Base-by-base conservation (phyloP, 2,113 vertebrate genomes). In the Neomonachus schauinslandi region DNA sequence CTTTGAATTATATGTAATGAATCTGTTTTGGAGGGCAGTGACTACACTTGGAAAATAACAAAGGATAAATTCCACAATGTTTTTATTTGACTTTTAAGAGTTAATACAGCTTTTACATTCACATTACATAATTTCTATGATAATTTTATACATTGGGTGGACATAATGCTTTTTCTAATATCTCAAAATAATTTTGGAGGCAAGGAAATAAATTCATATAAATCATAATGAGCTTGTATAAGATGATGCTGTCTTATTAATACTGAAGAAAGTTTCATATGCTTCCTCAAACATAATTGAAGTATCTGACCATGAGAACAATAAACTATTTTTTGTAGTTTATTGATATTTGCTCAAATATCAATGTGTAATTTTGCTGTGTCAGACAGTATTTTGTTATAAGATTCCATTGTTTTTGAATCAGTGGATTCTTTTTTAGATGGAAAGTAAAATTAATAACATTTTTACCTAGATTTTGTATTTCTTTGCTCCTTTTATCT, bases 261-360 rank as follows among this genome's bases (percentile, higher is more conserved):
- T 71, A 61, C 21, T 80, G 51, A 83, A 71, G 5, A 65, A 15
- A 2, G 65, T 91, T 89, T 79, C 4, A 79, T 67, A 63, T 80
- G 28, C 7, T 91, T 14, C 10, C 4, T 76, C 7, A 39, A 79
- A 95, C 7, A 18, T 79, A 89, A 77, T 51, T 86, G 67, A 95
- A 96, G 18, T 71, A 74, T 63, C 31, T 61, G 57, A 63, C 16
- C 14, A 89, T 86, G 85, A 76, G 12, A 93, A 71, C 16, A 91
- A 55, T 59, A 88, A 91, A 22, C 15, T 63, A 33, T 16, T 24
- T 89, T 84, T 96, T 71, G 2, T 59, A 84, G 31, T 69, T 81
- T 55, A 88, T 96, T 76, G 57, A 80, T 91, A 80, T 82, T 80
- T 96, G 18, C 21, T 94, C 36, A 96, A 7, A 65, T 82, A 85